Percentiles rank a stretch among this genome's conserved stretches.
phyloP scores from a whole-genome alignment of 2,797 vertebrate species.

The Hydrolagus colliei region DNA sequence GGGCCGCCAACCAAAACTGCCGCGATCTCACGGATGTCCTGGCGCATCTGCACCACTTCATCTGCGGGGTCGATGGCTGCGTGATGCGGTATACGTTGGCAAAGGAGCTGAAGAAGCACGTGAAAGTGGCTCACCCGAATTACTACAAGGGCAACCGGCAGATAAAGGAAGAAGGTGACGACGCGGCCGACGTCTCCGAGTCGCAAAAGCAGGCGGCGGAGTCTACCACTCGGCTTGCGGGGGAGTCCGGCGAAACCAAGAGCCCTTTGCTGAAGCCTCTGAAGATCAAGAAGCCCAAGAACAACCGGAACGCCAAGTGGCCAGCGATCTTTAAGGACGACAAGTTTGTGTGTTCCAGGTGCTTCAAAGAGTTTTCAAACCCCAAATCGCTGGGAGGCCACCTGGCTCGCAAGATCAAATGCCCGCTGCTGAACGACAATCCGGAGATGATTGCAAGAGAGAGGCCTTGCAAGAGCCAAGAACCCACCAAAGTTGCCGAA shows the following conservation, averaged over 20 bases:
- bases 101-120: conserved; percentile 76
- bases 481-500: neutral
- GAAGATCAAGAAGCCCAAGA: conserved; percentile 18
- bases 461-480: too few species aligned
- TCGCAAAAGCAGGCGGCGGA: neutral
- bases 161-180: conserved; percentile 47
- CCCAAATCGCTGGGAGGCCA: conserved; percentile 33
- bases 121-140: conserved; percentile 75
- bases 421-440: neutral
- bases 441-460: neutral
- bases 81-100: conserved; percentile 76
- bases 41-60: conserved; percentile 64
- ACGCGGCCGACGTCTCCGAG: neutral
- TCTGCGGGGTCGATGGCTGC: conserved; percentile 82
- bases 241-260: neutral
- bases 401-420: conserved; percentile 31
- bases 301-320: conserved; percentile 33
- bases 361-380: conserved; percentile 27
- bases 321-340: conserved; percentile 32
- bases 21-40: conserved; percentile 70
- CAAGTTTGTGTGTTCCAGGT: conserved; percentile 31
- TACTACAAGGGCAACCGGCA: conserved; percentile 71
- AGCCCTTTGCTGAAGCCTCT: neutral
- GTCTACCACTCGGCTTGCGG: neutral
- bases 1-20: neutral